Base-by-base conservation (phyloP, 1,140 invertebrate species). In the Neomicropteryx cornuta region DNA sequence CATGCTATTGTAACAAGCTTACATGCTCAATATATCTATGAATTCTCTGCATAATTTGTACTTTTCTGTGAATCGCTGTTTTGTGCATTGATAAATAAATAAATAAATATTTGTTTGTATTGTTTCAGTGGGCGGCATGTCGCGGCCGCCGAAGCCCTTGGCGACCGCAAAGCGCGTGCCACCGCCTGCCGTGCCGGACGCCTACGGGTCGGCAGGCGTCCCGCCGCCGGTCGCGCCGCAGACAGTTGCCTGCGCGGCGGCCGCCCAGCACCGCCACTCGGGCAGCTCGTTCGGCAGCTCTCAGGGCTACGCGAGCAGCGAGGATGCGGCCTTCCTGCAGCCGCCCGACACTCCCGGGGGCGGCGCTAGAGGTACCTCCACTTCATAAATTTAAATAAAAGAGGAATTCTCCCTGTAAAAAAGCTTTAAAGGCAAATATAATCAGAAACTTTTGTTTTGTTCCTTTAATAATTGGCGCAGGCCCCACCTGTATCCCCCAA, bases 101-200 rank as follows among this genome's bases (percentile, higher is more conserved):
- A 14, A n/a, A 14, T 6, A 31, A 13, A 39, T 42, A 38, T 43
- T 58, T 55, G 47, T 55, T 45, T 52, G 20, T 42, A 46, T 50
- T 58, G 27, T 75, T 73, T 6, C 67, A 83, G 80, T 83, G 68
- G 79, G 80, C 66, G 83, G 83, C 47, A 83, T 86, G 79, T 83
- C 77, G 58, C 78, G 83, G 69, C 78, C 73, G 45, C 76, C 73
- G 52, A 83, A 77, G 72, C 73, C 75, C 53, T 74, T 78, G 52
- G 75, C 78, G 52, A 81, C 80, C 53, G 79, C 76, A 39, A 87
- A 87, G 66, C 84, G 85, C 66, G 83, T 87, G 52, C 77, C 83
- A 27, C 84, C 84, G 36, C 83, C 84, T 3, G 79, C 81, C 4
- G 83, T 87, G 20, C 84, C 83, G 1, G 82, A 84, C 47, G 76